These are phyloP conservation scores for Dendroctonus valens DNA, from an alignment of 1,140 invertebrate genomes.

Conservation along the genomic window DNA sequence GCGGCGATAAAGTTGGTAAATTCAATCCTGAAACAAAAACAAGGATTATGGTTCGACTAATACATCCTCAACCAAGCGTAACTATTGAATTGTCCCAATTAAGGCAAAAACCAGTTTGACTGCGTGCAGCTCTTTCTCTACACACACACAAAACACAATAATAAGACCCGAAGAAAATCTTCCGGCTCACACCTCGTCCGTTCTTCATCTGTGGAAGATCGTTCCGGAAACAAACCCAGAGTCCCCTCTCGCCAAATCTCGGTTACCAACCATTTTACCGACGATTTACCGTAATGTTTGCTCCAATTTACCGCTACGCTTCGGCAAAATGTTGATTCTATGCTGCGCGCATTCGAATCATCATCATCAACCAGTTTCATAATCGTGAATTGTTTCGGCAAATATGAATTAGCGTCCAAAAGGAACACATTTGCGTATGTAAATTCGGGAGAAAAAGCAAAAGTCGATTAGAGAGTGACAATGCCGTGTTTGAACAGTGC, in stretches of 20 bases:
- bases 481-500: conserved; percentile 32
- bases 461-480: conserved; percentile 11
- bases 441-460: conserved; percentile 16
- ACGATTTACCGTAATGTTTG: conserved; percentile 30
- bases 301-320: conserved; percentile 34
- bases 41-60: background rate
- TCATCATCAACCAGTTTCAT: conserved; percentile 1
- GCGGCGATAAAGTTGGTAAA: background rate
- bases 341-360: conserved; percentile 4
- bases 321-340: conserved; percentile 30
- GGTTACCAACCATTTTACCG: conserved; percentile 26
- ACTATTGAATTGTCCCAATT: conserved; percentile 31
- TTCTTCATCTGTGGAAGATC: conserved; percentile 34
- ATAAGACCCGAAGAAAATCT: conserved; percentile 38
- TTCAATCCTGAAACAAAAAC: background rate
- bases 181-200: conserved; percentile 39
- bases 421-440: conserved; percentile 9
- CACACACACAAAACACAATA: conserved; percentile 25
- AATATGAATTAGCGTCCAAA: conserved; percentile 9
- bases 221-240: conserved; percentile 14
- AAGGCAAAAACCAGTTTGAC: conserved; percentile 29
- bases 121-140: conserved; percentile 31
- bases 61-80: conserved; percentile 3
- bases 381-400: conserved; percentile 17
- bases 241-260: conserved; percentile 25